Percentiles rank a stretch among this genome's conserved stretches.
Conservation (phyloP, 2,888 invertebrate species). For the Lithophane socia region DNA sequence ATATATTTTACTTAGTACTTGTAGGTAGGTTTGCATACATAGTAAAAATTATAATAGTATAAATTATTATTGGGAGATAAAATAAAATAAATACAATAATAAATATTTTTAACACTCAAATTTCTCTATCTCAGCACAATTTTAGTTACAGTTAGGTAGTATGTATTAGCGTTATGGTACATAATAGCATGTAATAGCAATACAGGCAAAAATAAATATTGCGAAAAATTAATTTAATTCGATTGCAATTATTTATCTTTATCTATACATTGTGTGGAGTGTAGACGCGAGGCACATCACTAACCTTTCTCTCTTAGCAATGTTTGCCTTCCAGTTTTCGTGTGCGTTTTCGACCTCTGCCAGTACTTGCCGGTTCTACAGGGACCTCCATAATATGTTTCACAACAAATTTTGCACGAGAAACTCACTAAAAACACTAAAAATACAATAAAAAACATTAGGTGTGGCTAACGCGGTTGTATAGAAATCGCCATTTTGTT, state of each 20-base stretch:
- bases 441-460: slow-evolving; percentile 21
- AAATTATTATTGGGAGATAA: slow-evolving; percentile 8
- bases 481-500: slow-evolving; percentile 29
- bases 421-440: slow-evolving; percentile 27
- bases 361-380: slow-evolving; percentile 29
- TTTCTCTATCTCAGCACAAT: slow-evolving; percentile 8
- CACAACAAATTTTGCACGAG: slow-evolving; percentile 23
- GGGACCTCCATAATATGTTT: slow-evolving; percentile 22
- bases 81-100: slow-evolving; percentile 10
- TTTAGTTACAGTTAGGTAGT: slow-evolving; percentile 13
- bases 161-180: slow-evolving; percentile 12
- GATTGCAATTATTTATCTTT: slow-evolving; percentile 12
- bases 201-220: slow-evolving; percentile 2
- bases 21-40: slow-evolving; percentile 17
- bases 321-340: slow-evolving; percentile 40
- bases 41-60: slow-evolving; percentile 10
- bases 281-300: slow-evolving; percentile 38
- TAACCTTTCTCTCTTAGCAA: slow-evolving; percentile 45
- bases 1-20: slow-evolving; percentile 10
- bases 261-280: slow-evolving; percentile 13
- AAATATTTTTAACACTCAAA: slow-evolving; percentile 14
- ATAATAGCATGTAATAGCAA: slow-evolving; percentile 1
- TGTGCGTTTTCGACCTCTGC: slow-evolving; percentile 37
- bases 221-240: slow-evolving; percentile 12
- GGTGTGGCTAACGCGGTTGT: slow-evolving; percentile 23